These are phyloP conservation scores for Myopa testacea DNA, from an alignment of 2,888 invertebrate species.

Conservation along the genomic window DNA sequence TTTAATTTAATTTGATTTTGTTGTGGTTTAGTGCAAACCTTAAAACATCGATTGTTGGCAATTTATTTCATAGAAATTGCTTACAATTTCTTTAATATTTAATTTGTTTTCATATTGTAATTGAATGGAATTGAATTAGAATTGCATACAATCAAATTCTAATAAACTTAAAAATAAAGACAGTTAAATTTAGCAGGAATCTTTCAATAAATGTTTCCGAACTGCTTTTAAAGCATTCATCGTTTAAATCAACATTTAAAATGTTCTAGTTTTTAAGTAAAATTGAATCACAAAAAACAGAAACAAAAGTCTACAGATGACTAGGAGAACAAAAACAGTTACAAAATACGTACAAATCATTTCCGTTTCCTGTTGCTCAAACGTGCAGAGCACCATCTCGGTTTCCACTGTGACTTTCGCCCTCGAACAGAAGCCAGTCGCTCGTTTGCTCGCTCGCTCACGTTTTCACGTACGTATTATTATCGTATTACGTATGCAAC, in stretches of 20 bases:
- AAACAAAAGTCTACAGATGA: neutral
- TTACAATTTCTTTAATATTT: too few relatives aligned
- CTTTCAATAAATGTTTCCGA: too few relatives aligned
- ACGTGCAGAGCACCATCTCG: constrained; percentile 14
- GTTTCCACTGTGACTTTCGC: constrained; percentile 27
- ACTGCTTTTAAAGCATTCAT: too few relatives aligned
- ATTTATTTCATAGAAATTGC: too few relatives aligned
- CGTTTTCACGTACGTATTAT: constrained; percentile 40
- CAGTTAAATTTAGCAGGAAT: neutral
- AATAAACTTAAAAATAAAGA: neutral
- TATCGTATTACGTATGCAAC: constrained; percentile 40
- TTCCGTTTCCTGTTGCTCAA: constrained; percentile 40
- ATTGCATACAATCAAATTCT: neutral
- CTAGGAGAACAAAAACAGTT: neutral
- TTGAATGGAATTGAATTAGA: too few relatives aligned
- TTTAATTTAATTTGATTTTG: too few relatives aligned
- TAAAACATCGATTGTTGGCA: too few relatives aligned
- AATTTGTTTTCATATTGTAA: too few relatives aligned
- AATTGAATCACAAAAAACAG: neutral
- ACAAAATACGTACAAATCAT: constrained; percentile 29
- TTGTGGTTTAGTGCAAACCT: too few relatives aligned
- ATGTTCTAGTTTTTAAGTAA: neutral
- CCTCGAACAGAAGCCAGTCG: neutral
- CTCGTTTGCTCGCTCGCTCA: neutral
- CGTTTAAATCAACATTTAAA: neutral